These are phyloP conservation scores for Macrotis lagotis DNA, from an alignment of 2,113 vertebrate genomes.

Conservation along the genomic window DNA sequence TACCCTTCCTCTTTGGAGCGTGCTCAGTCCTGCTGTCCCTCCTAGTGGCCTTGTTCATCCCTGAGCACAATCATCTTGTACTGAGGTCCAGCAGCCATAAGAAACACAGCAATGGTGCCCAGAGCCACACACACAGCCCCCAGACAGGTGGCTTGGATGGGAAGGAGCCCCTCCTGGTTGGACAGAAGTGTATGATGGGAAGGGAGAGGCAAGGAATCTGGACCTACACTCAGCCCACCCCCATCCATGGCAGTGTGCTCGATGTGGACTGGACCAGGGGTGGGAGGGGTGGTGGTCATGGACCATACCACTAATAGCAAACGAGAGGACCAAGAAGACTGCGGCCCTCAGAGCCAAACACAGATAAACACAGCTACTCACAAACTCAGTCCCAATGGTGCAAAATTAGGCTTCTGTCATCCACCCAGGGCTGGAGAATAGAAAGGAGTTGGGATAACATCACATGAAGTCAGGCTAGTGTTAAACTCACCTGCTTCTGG, in stretches of 20 bases:
- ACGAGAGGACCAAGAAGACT: conserved; percentile 1
- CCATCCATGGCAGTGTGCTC: not conserved
- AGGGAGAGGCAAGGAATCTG: conserved; percentile 39
- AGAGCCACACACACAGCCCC: conserved; percentile 90
- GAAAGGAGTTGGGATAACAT: conserved; percentile 16
- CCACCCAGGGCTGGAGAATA: conserved; percentile 57
- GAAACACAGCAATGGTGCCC: conserved; percentile 90
- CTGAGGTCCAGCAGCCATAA: conserved; percentile 89
- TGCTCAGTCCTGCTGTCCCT: conserved; percentile 94
- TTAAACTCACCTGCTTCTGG: conserved; percentile 43
- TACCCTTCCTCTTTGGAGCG: conserved; percentile 93
- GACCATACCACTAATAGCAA: conserved; percentile 53
- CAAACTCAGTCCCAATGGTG: conserved; percentile 46
- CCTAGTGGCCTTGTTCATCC: conserved; percentile 94
- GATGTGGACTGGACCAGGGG: conserved; percentile 32
- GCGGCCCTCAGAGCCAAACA: conserved; percentile 65
- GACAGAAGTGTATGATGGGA: conserved; percentile 90
- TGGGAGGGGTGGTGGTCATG: conserved; percentile 8
- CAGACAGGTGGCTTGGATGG: conserved; percentile 88
- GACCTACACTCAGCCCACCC: not conserved
- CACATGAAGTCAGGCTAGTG: not conserved
- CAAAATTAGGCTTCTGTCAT: conserved; percentile 35
- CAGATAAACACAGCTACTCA: conserved; percentile 22
- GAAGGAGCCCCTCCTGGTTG: conserved; percentile 93
- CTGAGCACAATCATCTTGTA: conserved; percentile 88